Evolutionary conservation across 2,797 vertebrate genomes (phyloP).

Genomic region (Mionectes olivaceus): DNA sequence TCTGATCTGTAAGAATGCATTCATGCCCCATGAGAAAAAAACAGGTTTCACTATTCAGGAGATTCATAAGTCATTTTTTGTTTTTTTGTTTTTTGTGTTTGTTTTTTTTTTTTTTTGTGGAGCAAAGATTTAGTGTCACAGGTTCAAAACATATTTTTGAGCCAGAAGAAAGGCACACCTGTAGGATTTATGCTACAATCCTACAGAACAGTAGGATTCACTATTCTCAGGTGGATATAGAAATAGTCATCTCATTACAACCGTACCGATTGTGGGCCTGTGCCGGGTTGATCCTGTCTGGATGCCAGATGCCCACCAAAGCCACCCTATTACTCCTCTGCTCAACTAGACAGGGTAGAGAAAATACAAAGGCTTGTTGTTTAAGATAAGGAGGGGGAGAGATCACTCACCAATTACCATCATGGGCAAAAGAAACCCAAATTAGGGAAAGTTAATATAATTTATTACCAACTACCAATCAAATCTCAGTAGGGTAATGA

Average conservation of each 20-base stretch:
- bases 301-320: neutral
- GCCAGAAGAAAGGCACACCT: neutral
- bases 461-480: neutral
- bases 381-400: neutral
- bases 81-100: neutral
- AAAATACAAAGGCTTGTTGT: neutral
- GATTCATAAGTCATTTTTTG: neutral
- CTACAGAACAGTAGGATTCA: neutral
- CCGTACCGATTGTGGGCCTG: neutral
- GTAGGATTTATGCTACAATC: neutral
- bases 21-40: neutral
- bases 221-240: neutral
- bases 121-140: neutral
- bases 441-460: neutral
- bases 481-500: neutral
- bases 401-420: neutral
- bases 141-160: neutral
- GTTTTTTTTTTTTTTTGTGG: neutral
- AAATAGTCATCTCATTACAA: neutral
- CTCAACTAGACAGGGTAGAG: neutral
- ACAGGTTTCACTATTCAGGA: neutral
- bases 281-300: neutral
- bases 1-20: neutral
- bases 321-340: accelerated
- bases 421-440: neutral